Percentiles rank a stretch among this genome's conserved stretches.
Conservation (phyloP, 2,113 vertebrate genomes). For the Athene noctua region DNA sequence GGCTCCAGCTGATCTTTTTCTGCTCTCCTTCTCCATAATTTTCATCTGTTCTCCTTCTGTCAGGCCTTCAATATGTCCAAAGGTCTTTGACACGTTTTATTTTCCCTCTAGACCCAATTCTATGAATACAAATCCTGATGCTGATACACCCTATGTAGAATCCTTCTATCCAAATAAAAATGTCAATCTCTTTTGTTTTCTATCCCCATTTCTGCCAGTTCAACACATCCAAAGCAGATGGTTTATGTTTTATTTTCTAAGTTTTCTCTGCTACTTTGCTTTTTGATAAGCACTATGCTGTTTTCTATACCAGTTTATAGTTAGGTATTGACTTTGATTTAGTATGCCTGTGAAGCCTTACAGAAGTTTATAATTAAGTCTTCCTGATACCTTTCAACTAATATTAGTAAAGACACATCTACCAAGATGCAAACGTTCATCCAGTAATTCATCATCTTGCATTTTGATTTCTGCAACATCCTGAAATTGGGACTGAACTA, state of each 20-base stretch:
- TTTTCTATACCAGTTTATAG: not conserved
- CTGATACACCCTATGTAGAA: not conserved
- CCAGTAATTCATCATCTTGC: not conserved
- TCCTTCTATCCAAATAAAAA: not conserved
- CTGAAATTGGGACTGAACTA: not conserved
- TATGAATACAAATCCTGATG: not conserved
- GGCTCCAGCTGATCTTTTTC: not conserved
- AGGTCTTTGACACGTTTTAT: not conserved
- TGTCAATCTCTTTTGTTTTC: not conserved
- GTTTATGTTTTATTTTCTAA: not conserved
- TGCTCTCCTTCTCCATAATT: not conserved
- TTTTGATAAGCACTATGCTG: not conserved
- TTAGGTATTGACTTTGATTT: not conserved
- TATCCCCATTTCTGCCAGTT: not conserved
- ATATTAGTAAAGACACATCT: not conserved
- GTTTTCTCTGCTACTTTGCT: not conserved
- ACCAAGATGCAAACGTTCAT: not conserved
- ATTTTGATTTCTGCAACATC: not conserved
- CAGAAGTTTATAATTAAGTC: not conserved
- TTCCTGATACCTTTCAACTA: not conserved
- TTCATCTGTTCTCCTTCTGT: not conserved
- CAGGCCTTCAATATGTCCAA: not conserved
- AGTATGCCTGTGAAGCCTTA: not conserved
- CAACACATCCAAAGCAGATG: not conserved
- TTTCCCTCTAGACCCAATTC: not conserved